Evolutionary conservation across 2,888 invertebrate species (phyloP).

Genomic region (Julus scandinavius): DNA sequence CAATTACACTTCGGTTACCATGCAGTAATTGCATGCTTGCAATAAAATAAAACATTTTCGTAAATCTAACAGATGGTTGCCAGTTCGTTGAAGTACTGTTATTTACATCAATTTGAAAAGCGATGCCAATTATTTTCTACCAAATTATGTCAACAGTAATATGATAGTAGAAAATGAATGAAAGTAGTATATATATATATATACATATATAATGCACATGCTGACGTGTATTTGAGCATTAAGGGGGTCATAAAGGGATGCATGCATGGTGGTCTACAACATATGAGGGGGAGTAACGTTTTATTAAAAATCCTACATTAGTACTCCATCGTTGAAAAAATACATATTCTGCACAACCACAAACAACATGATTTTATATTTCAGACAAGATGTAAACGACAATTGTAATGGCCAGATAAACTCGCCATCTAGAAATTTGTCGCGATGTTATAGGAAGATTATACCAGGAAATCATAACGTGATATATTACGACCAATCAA

Average conservation of each 20-base stretch:
- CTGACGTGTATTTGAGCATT: neutral
- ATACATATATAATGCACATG: neutral
- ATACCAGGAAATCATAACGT: neutral
- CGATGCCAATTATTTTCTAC: neutral
- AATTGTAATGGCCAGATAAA: neutral
- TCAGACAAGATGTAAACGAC: neutral
- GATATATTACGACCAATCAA: slow-evolving; percentile 1
- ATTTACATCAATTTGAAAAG: neutral
- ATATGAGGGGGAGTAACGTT: neutral
- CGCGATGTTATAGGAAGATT: neutral
- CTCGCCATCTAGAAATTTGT: neutral
- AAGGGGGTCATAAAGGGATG: neutral
- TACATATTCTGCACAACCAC: no score
- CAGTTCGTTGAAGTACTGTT: neutral
- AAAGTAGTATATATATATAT: neutral
- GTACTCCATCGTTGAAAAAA: no score
- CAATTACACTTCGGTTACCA: neutral
- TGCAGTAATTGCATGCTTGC: neutral
- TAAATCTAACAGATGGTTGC: slow-evolving; percentile 31
- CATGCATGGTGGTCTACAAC: neutral
- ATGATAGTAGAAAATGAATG: neutral
- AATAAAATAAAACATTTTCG: slow-evolving; percentile 14
- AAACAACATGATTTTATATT: neutral
- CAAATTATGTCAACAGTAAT: slow-evolving; percentile 11
- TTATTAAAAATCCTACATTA: neutral